These are phyloP conservation scores for Drosophila fulvimacula DNA, from an alignment of 2,888 invertebrate genomes.

Conservation along the genomic window DNA sequence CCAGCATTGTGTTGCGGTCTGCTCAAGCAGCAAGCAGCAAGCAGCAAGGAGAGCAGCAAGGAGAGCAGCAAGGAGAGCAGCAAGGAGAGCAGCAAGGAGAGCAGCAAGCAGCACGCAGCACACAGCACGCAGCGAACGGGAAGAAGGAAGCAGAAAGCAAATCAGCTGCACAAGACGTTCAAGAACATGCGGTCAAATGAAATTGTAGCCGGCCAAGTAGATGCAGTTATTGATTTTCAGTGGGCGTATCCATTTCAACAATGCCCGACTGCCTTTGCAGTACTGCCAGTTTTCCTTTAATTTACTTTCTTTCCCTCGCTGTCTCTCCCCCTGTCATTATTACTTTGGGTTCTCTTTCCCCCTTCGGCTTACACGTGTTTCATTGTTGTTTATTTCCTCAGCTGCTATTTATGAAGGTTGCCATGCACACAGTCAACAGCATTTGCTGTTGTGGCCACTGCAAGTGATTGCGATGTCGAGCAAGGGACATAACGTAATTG, in stretches of 20 bases:
- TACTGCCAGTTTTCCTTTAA: background rate
- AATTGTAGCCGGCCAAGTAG: slow-evolving; percentile 53
- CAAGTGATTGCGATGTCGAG: slow-evolving; percentile 23
- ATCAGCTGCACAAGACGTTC: slow-evolving; percentile 9
- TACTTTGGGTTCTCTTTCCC: background rate
- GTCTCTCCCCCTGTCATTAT: background rate
- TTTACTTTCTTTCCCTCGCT: background rate
- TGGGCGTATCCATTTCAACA: slow-evolving; percentile 33
- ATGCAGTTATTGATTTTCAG: slow-evolving; percentile 69
- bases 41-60: no score
- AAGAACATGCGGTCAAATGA: slow-evolving; percentile 28
- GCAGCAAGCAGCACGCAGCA: background rate
- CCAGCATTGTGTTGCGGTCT: slow-evolving; percentile 29
- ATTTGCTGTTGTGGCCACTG: slow-evolving; percentile 27
- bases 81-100: no score
- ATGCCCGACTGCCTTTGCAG: background rate
- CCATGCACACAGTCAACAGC: slow-evolving; percentile 49
- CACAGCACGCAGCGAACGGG: background rate
- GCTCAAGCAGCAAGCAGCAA: background rate
- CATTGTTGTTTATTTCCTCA: slow-evolving; percentile 20
- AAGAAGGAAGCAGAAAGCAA: slow-evolving; percentile 32
- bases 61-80: no score
- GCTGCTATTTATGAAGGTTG: slow-evolving; percentile 34
- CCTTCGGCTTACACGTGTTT: background rate
- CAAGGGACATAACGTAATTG: slow-evolving; percentile 10